Base-by-base conservation (phyloP, 1,140 invertebrate genomes). In the Ceratina calcarata region DNA sequence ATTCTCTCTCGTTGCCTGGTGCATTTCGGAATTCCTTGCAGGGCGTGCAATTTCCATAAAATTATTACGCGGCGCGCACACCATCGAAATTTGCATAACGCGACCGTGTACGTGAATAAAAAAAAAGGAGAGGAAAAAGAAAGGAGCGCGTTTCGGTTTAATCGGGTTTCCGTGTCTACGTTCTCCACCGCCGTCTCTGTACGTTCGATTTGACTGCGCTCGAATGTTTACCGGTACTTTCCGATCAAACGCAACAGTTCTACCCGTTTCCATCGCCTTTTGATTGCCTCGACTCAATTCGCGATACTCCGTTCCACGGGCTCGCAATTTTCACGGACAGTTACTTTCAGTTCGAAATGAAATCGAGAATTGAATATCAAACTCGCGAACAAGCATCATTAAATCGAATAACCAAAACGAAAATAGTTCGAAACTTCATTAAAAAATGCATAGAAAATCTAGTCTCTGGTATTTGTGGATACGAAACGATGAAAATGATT, bases 11-110 rank as follows among this genome's bases (percentile, higher is more conserved):
- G n/a, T 64, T 77, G 61, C 58, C 72, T 13, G 32, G 64, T 60
- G 32, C 66, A 55, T 53, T 57, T 27, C 73, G 51, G 82, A 84
- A 82, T 80, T 84, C 80, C 72, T 79, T 82, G 84, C 80, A 74
- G 65, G 70, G 65, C 61, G 70, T 57, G 60, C 68, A 86, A 86
- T 86, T 86, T 86, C 84, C 85, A 86, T 86, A 84, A 86, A 83
- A 86, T 86, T 86, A 86, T 86, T 86, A 80, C 66, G 62, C 61
- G 72, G 37, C 53, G 53, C 80, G 62, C 71, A 58, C 66, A 49
- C 57, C 13, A 22, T 57, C 74, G 75, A 80, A 86, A 86, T 86
- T 86, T 86, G 71, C 85, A 86, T 86, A 86, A 53, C 77, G 62
- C 70, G 73, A 61, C 51, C 64, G 37, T 62, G 51, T 68, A 57